Percentiles rank a stretch among this genome's conserved stretches.
Evolutionary conservation across 2,113 vertebrate genomes (phyloP).

Genomic region (Semnopithecus entellus): DNA sequence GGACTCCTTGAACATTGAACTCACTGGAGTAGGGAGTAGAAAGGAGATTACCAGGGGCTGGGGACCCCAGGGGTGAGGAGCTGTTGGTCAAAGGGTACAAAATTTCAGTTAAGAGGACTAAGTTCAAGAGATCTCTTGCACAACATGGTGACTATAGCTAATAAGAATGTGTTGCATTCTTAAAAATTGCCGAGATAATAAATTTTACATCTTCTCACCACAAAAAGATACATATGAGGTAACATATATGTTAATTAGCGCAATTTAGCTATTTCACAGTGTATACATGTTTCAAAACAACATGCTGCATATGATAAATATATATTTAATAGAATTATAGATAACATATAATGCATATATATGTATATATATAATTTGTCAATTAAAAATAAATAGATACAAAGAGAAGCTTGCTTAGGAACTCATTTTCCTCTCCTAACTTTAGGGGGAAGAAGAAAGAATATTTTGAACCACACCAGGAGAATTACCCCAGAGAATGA

Average conservation of each 20-base stretch:
- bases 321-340: too few species aligned
- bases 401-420: neutral
- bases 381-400: neutral
- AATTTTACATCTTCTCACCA: neutral
- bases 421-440: neutral
- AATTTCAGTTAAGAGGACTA: neutral
- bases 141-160: neutral
- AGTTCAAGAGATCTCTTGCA: neutral
- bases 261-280: neutral
- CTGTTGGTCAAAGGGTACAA: neutral
- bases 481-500: neutral
- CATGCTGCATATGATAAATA: neutral
- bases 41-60: too few species aligned
- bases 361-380: neutral
- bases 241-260: neutral
- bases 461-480: neutral
- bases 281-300: neutral
- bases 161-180: neutral
- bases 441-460: neutral
- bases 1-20: neutral
- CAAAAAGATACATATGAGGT: neutral
- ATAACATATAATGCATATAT: neutral
- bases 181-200: neutral
- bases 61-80: too few species aligned
- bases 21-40: neutral